Evolutionary conservation across 1,140 invertebrate genomes (phyloP), one percentile per base, ranked within the genome.

Genomic region (Mesaphorura yosii): DNA sequence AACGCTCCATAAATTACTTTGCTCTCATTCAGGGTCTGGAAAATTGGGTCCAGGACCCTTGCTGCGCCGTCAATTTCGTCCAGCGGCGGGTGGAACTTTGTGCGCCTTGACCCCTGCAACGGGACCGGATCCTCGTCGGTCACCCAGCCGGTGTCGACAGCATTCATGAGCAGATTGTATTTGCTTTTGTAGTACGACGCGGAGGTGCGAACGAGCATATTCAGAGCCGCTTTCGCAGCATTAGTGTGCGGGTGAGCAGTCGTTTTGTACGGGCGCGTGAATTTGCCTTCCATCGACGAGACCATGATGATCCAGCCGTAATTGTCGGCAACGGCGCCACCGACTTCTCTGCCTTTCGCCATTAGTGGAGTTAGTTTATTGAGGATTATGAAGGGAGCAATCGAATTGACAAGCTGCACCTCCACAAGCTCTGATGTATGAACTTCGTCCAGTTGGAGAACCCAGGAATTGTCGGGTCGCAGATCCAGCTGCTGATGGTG

Each of bases 111-210:
- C 10, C n/a, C n/a, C n/a, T 34, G 31, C 6, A 19, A 6, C 7
- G 17, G 7, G 17, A 41, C 17, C 2, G 60, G 60, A 23, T 51
- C 29, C 39, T 62, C 59, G 25, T 62, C 58, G 17, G 55, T 61
- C 10, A 63, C 60, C 55, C 51, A 62, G 19, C 61, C 61, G 14
- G 61, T 63, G 37, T 63, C 61, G 3, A 63, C 61, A 22, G 55
- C 41, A 31, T 47, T 59, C 34, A 63, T 47, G 15, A 55, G 48
- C 23, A 63, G 29, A 10, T 41, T 39, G 26, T 42, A 37, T 19
- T 46, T 26, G 10, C 22, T 48, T 34, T 45, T 60, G 19, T 61
- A 55, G 19, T 61, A 55, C 1, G 15, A 19, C 17, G 38, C 59
- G 17, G 55, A 44, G 12, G 61, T 63, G 3, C 61, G 51, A 5